phyloP scores from a whole-genome alignment of 2,888 invertebrate genomes.

The Gonocerus acuteangulatus region DNA sequence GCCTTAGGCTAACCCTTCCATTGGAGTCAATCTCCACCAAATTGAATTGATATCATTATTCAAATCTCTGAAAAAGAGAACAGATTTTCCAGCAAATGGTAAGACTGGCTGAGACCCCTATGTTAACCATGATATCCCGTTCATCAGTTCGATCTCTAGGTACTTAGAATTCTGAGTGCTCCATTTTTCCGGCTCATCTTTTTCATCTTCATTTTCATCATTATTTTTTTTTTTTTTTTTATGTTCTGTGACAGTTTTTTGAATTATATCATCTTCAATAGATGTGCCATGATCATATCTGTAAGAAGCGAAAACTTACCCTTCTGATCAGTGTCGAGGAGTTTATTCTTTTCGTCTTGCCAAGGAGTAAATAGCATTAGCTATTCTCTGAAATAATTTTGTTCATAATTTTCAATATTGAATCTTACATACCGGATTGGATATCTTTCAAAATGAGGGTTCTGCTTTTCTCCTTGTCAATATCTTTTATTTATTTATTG shows the following conservation, averaged over 20 bases:
- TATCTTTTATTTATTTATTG: not conserved
- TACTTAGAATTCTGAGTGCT: not conserved
- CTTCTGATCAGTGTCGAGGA: too few relatives aligned
- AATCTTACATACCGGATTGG: constrained; percentile 10
- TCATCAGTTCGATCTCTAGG: not conserved
- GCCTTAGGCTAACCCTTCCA: too few relatives aligned
- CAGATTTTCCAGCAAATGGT: too few relatives aligned
- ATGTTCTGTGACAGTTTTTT: not conserved
- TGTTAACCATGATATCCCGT: constrained; percentile 3
- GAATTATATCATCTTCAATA: constrained; percentile 9
- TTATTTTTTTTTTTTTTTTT: not conserved
- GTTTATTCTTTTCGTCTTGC: too few relatives aligned
- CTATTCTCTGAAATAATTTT: not conserved
- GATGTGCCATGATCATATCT: too few relatives aligned
- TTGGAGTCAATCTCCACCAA: too few relatives aligned
- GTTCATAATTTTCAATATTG: not conserved
- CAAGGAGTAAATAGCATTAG: not conserved
- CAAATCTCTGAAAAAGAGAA: too few relatives aligned
- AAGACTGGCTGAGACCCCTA: too few relatives aligned
- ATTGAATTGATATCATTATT: too few relatives aligned
- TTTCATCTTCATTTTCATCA: not conserved
- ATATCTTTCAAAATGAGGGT: not conserved
- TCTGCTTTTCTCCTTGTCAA: not conserved
- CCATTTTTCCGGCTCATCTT: not conserved
- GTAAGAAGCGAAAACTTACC: too few relatives aligned